Base-by-base conservation (phyloP, 1,140 invertebrate species). In the Aphaenogaster floridana region DNA sequence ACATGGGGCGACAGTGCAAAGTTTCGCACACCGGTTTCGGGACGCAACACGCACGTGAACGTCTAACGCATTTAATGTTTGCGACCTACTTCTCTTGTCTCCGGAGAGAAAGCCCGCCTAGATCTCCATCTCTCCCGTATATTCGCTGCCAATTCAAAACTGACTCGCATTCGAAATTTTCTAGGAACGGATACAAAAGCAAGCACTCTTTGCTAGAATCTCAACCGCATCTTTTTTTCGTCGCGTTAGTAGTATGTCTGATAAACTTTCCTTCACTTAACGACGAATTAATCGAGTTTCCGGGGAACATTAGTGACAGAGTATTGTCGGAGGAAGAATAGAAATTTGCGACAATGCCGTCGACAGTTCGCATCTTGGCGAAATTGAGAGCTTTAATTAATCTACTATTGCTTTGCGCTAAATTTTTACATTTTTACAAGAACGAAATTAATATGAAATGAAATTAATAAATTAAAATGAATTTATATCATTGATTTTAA, bases 71-170 rank as follows among this genome's bases (percentile, higher is more conserved):
- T 88, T 88, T 88, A 90, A 88, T 71, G 89, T 45, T 69, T 57
- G 42, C 76, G 89, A 90, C 89, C 89, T 90, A 90, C 89, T 90
- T 90, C 39, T 4, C 57, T 28, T 50, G 77, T 71, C 77, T 61
- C 42, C 21, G 2, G 71, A 71, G 88, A 87, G 89, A 87, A 90
- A 90, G 89, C 66, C 21, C 57, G 48, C 39, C 72, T 42, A 5
- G 57, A 90, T 85, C 74, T 54, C 61, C 63, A 78, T 81, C 81
- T 86, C 84, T 80, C 76, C 69, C 79, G 59, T 59, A 59, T 61
- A 52, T 80, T 90, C 69, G 21, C 69, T 57, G 50, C 54, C 80
- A 54, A 90, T 90, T 88, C 63, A 48, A 59, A 64, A 90, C 42
- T 81, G 87, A 77, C 68, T 76, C 48, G 54, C 13, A 45, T 59